These are phyloP conservation scores for Paratilapia polleni DNA, from an alignment of 2,113 vertebrate species.

Conservation along the genomic window DNA sequence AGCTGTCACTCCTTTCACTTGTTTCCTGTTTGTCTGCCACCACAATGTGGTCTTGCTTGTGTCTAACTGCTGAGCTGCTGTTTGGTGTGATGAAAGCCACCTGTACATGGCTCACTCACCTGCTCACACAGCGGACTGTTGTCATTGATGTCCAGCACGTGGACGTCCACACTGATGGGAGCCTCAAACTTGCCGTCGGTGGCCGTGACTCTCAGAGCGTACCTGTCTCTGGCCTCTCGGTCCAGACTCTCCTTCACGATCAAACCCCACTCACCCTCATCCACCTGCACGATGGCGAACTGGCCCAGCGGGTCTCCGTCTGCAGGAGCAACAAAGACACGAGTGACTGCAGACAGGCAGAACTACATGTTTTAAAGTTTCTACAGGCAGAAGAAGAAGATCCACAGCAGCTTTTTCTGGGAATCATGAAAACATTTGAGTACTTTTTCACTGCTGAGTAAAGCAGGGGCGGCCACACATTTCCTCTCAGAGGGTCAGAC, in stretches of 20 bases:
- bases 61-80: too few relatives aligned
- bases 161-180: conserved; percentile 85
- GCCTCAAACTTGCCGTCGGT: conserved; percentile 94
- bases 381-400: too few relatives aligned
- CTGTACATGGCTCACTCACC: conserved; percentile 71
- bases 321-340: conserved; percentile 45
- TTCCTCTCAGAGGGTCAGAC: too few relatives aligned
- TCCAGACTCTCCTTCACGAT: conserved; percentile 87
- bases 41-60: too few relatives aligned
- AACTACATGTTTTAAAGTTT: neutral
- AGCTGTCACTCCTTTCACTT: too few relatives aligned
- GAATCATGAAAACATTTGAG: too few relatives aligned
- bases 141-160: conserved; percentile 94
- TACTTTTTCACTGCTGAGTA: too few relatives aligned
- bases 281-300: conserved; percentile 85
- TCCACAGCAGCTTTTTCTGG: too few relatives aligned
- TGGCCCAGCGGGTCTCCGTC: conserved; percentile 92
- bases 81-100: neutral
- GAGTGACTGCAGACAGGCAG: neutral
- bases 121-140: conserved; percentile 94
- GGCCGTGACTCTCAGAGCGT: conserved; percentile 87
- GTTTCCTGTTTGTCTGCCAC: too few relatives aligned
- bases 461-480: too few relatives aligned
- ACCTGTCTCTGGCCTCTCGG: conserved; percentile 87
- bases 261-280: conserved; percentile 87